Evolutionary conservation across 2,113 vertebrate genomes (phyloP).

Genomic region (Geothlypis trichas): DNA sequence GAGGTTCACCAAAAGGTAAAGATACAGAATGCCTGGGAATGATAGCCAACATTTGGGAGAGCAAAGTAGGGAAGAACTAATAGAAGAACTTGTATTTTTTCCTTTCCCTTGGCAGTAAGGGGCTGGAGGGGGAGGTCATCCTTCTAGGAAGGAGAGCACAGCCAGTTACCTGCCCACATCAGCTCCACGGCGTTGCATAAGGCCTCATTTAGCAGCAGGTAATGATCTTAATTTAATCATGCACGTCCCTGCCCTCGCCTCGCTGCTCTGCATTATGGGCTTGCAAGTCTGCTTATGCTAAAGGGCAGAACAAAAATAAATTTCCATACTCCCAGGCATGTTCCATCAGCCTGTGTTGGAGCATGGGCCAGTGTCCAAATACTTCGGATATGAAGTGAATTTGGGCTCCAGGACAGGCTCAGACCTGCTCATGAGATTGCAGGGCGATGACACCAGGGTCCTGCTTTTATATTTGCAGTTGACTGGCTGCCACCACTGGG

Average conservation of each 20-base stretch:
- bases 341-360: conserved; percentile 22
- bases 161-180: neutral
- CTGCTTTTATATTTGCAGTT: neutral
- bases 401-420: conserved; percentile 30
- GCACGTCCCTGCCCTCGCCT: neutral
- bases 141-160: conserved; percentile 11
- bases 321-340: conserved; percentile 45
- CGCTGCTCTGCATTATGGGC: neutral
- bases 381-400: conserved; percentile 45
- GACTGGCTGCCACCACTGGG: neutral
- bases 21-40: neutral
- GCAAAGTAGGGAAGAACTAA: neutral
- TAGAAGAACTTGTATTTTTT: neutral
- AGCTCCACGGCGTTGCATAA: neutral
- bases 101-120: neutral
- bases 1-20: neutral
- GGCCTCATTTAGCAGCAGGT: neutral
- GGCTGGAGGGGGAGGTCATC: neutral
- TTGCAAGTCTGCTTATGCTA: neutral
- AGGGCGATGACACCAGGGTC: conserved; percentile 11
- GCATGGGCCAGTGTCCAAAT: conserved; percentile 24
- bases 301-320: conserved; percentile 60
- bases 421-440: conserved; percentile 29
- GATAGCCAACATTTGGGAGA: neutral
- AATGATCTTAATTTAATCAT: conserved; percentile 9